Base-by-base conservation (phyloP, 2,113 vertebrate genomes). In the Nothocercus nigrocapillus region DNA sequence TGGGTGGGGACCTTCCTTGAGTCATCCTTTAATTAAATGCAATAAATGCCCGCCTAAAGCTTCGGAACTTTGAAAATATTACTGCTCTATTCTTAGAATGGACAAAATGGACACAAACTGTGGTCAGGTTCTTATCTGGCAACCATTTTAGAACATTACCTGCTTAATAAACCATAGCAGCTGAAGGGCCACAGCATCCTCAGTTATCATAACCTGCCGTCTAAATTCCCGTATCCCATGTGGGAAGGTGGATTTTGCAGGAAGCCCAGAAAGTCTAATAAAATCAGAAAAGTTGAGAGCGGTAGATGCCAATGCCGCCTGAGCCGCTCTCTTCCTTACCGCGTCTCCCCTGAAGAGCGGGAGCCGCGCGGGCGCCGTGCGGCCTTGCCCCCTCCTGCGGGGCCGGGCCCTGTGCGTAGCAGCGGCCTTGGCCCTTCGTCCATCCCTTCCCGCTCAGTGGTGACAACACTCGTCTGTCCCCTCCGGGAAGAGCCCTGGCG, bases 121-220 rank as follows among this genome's bases (percentile, higher is more conserved):
- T 36, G 66, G n/a, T 27, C 73, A 64, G 3, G 16, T 21, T 83
- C 34, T 59, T 62, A 7, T 10, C 36, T 12, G 22, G 4, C 2
- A 2, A 3, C 16, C 47, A 21, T 58, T 74, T 30, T 66, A 54
- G 17, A 47, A 36, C 19, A 34, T 47, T 8, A 10, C 54, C 58
- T 53, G 13, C 20, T 53, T 38, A 42, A 32, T 19, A 62, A 84
- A 38, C 80, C 81, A 64, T 40, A 59, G 56, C 32, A 76, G 30
- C 58, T 40, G 63, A 30, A 77, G n/a, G 64, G 32, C 34, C 47
- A 64, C 77, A 45, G 73, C 63, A 80, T 11, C 22, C 3, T 4
- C 72, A 28, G 17, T n/a, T 67, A 5, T 0, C 4, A 3, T 11
- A 36, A 28, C 6, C 54, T 25, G 13, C 30, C 20, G 1, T 28